Conservation (phyloP, 1,140 invertebrate genomes). For the Drosophila sp. region DNA sequence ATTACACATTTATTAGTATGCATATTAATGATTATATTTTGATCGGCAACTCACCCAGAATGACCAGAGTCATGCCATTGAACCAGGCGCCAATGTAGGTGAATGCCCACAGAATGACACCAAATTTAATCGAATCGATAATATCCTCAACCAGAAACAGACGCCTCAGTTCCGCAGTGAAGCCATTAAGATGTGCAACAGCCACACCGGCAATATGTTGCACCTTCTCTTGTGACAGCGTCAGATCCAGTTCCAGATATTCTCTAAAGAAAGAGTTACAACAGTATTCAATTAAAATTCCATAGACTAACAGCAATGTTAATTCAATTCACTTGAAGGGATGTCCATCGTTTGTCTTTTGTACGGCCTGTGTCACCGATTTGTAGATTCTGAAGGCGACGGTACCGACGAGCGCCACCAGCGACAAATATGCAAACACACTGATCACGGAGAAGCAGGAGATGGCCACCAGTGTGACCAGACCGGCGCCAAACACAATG, state of each 20-base stretch:
- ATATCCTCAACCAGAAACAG: slow-evolving; percentile 98
- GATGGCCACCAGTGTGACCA: slow-evolving; percentile 95
- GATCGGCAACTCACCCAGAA: slow-evolving; percentile 89
- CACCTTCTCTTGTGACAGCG: slow-evolving; percentile 94
- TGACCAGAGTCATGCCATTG: slow-evolving; percentile 98
- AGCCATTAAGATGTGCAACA: slow-evolving; percentile 93
- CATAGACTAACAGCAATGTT: not conserved
- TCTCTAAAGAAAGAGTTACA: slow-evolving; percentile 87
- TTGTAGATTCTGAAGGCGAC: slow-evolving; percentile 98
- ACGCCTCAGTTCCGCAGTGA: slow-evolving; percentile 92
- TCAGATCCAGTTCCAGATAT: slow-evolving; percentile 94
- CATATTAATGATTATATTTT: not conserved
- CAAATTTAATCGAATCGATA: slow-evolving; percentile 98
- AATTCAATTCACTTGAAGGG: slow-evolving; percentile 95
- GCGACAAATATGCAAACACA: slow-evolving; percentile 95
- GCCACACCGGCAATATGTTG: slow-evolving; percentile 93
- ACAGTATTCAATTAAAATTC: not conserved
- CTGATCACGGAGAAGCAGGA: slow-evolving; percentile 98
- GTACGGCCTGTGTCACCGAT: slow-evolving; percentile 96
- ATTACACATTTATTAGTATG: slow-evolving; percentile 41
- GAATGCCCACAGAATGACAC: slow-evolving; percentile 95
- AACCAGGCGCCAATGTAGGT: slow-evolving; percentile 99
- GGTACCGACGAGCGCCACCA: slow-evolving; percentile 92
- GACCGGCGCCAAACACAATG: slow-evolving; percentile 93
- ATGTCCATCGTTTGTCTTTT: slow-evolving; percentile 98